phyloP scores from a whole-genome alignment of 2,797 vertebrate genomes.

The Avahi laniger region DNA sequence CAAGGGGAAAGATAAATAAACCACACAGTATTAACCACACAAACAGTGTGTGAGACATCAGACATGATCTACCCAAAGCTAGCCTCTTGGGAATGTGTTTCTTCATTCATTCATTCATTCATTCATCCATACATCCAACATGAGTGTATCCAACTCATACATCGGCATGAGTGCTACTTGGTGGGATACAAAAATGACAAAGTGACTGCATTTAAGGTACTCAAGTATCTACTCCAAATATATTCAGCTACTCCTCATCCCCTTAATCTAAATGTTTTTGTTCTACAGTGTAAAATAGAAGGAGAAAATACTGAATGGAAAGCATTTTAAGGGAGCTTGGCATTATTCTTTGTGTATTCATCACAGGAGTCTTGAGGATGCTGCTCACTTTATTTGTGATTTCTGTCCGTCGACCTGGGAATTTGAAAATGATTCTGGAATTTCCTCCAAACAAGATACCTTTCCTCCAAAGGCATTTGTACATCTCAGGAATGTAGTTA shows the following conservation, averaged over 20 bases:
- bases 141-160: too few species aligned
- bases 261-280: background rate
- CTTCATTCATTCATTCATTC: background rate
- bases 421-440: slow-evolving; percentile 43
- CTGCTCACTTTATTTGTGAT: background rate
- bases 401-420: background rate
- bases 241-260: background rate
- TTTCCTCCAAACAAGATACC: slow-evolving; percentile 54
- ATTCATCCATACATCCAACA: background rate
- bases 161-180: background rate
- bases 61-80: background rate
- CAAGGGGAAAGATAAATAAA: background rate
- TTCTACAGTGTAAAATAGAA: background rate
- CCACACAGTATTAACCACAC: background rate
- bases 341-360: background rate
- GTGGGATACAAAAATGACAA: background rate
- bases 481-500: slow-evolving; percentile 13
- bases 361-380: background rate
- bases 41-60: background rate
- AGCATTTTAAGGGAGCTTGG: background rate
- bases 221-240: background rate
- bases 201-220: background rate
- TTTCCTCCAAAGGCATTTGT: slow-evolving; percentile 31
- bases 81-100: background rate
- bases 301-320: background rate